Conservation (phyloP, 64 coral and sea anemone genomes). For the Astreopora myriophthalma region DNA sequence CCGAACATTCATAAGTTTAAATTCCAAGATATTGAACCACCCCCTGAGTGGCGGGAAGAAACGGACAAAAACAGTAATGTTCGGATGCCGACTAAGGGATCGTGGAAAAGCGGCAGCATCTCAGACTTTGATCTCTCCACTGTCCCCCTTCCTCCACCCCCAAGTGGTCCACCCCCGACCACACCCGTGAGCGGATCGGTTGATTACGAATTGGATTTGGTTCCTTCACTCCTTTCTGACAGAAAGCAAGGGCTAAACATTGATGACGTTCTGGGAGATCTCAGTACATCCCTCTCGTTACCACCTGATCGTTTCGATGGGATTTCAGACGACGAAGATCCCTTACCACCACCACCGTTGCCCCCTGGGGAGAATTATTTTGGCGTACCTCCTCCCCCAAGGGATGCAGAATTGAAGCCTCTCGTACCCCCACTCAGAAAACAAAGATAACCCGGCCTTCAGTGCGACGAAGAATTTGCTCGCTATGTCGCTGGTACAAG, state of each 20-base stretch:
- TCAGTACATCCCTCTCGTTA: background rate
- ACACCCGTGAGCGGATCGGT: background rate
- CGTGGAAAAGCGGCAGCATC: background rate
- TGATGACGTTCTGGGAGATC: background rate
- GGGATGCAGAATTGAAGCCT: constrained; percentile 27
- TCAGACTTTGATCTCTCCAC: constrained; percentile 11
- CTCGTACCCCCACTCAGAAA: constrained; percentile 63
- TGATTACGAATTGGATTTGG: constrained; percentile 30
- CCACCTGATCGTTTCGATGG: background rate
- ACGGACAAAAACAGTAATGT: background rate
- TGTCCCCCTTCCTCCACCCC: constrained; percentile 53
- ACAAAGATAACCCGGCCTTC: constrained; percentile 10
- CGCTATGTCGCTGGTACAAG: background rate
- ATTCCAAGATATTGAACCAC: background rate
- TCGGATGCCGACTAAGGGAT: background rate
- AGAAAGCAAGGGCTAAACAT: constrained; percentile 2
- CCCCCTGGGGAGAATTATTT: constrained; percentile 46
- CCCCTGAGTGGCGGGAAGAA: background rate
- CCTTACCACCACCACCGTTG: constrained; percentile 8
- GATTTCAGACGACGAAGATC: constrained; percentile 47
- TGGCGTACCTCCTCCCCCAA: constrained; percentile 29
- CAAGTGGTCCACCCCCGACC: constrained; percentile 32
- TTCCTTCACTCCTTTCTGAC: background rate
- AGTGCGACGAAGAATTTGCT: background rate
- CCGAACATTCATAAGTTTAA: background rate